These are phyloP conservation scores for Graptemys geographica DNA, from an alignment of 2,797 vertebrate species.

Conservation along the genomic window DNA sequence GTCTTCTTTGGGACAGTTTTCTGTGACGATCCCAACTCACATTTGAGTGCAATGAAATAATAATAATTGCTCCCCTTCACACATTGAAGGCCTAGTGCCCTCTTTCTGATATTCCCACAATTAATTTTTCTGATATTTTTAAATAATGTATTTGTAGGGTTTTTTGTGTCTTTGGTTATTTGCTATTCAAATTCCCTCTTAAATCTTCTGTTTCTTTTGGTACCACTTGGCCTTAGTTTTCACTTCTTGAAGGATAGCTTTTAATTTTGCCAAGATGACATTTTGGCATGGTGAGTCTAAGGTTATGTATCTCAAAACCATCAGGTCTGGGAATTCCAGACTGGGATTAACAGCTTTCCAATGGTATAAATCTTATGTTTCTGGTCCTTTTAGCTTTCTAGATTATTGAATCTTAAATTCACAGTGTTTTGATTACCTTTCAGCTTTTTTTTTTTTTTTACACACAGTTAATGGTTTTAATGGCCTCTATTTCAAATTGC, in stretches of 20 bases:
- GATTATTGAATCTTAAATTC: background rate
- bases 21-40: background rate
- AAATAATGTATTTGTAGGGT: background rate
- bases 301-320: background rate
- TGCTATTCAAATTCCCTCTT: background rate
- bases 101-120: background rate
- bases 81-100: background rate
- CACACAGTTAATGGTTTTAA: background rate
- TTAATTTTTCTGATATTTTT: background rate
- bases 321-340: background rate
- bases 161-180: background rate
- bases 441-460: background rate
- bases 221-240: background rate
- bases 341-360: background rate
- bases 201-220: background rate
- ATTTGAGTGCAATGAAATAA: background rate
- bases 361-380: background rate
- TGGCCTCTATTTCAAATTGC: background rate
- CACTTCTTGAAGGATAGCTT: accelerated
- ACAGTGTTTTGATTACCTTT: background rate
- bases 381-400: background rate
- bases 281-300: background rate
- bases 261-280: background rate
- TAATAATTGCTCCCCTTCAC: background rate
- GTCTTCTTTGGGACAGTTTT: background rate